phyloP scores from a whole-genome alignment of 2,797 vertebrate species.

The Falco columbarius region DNA sequence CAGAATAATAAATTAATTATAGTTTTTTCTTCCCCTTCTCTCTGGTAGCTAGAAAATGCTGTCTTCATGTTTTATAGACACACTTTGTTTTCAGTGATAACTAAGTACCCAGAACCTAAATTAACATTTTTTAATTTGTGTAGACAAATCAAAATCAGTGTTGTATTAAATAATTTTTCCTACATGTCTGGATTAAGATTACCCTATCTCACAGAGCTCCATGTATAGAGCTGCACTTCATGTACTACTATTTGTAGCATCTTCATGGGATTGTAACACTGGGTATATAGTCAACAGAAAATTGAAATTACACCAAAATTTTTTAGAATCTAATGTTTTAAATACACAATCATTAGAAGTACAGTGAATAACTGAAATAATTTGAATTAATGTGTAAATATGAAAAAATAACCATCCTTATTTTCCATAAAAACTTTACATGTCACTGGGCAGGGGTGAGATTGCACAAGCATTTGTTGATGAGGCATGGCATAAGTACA shows the following conservation, averaged over 20 bases:
- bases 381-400: not conserved
- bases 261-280: not conserved
- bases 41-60: not conserved
- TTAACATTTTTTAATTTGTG: not conserved
- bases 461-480: not conserved
- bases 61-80: not conserved
- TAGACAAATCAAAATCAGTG: not conserved
- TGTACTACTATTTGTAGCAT: not conserved
- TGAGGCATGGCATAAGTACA: fast-evolving
- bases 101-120: not conserved
- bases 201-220: not conserved
- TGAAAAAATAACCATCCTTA: not conserved
- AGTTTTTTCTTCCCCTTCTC: not conserved
- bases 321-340: not conserved
- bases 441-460: not conserved
- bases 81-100: not conserved
- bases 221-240: not conserved
- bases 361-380: not conserved
- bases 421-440: not conserved
- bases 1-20: not conserved
- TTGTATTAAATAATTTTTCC: not conserved
- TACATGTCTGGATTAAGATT: not conserved
- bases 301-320: not conserved
- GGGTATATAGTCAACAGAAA: not conserved
- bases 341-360: not conserved